Conservation (phyloP, 1,140 invertebrate genomes). For the Musca domestica region DNA sequence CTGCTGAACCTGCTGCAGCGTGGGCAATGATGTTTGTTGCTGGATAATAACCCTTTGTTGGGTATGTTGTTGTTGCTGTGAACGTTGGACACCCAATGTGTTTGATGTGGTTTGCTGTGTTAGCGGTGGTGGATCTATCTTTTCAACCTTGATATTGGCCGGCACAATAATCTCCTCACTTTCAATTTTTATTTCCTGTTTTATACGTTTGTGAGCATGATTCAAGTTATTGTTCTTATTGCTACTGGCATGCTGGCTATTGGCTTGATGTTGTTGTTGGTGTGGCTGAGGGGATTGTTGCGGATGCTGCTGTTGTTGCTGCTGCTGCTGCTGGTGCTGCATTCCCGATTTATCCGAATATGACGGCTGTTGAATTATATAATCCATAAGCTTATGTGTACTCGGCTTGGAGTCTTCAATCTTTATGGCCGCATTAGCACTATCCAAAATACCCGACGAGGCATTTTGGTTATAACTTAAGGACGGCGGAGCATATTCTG, state of each 20-base stretch:
- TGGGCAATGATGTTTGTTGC: not conserved
- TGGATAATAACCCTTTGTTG: constrained; percentile 15
- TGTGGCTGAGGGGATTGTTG: constrained; percentile 16
- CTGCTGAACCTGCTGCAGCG: constrained; percentile 18
- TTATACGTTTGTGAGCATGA: constrained; percentile 47
- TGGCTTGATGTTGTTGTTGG: constrained; percentile 4
- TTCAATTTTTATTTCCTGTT: constrained; percentile 51
- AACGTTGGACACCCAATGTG: constrained; percentile 23
- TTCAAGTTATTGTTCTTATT: constrained; percentile 46
- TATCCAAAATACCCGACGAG: constrained; percentile 13
- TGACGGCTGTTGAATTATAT: not conserved
- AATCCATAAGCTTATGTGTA: not conserved
- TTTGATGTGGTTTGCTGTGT: constrained; percentile 12
- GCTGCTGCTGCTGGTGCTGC: not conserved
- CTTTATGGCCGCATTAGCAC: not conserved
- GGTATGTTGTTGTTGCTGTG: constrained; percentile 17
- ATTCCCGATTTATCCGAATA: constrained; percentile 1
- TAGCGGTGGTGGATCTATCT: constrained; percentile 36
- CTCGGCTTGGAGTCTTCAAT: constrained; percentile 2
- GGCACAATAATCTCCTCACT: constrained; percentile 50
- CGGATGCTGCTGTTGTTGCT: not conserved
- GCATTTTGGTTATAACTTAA: constrained; percentile 39
- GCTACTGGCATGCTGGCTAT: not conserved
- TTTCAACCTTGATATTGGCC: constrained; percentile 47
- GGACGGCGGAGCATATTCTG: constrained; percentile 47